phyloP scores from a whole-genome alignment of 2,113 vertebrate species.

The Girardinichthys multiradiatus region DNA sequence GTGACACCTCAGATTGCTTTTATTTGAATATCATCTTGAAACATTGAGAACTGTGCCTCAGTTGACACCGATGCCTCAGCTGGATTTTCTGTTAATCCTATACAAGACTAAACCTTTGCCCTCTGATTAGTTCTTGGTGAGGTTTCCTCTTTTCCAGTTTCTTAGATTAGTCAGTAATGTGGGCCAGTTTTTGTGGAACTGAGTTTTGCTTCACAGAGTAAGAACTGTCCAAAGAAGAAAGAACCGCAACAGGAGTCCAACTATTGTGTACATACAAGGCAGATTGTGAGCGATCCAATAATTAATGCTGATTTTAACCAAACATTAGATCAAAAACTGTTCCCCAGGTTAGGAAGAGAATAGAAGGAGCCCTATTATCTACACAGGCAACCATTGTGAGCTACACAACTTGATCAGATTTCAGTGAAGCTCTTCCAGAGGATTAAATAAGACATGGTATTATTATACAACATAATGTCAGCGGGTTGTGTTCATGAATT shows the following conservation, averaged over 20 bases:
- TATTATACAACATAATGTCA: too few species aligned
- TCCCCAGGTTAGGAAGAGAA: too few species aligned
- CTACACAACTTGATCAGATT: too few species aligned
- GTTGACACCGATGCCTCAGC: slow-evolving; percentile 36
- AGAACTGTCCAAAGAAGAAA: not conserved
- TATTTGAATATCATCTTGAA: slow-evolving; percentile 24
- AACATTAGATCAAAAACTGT: too few species aligned
- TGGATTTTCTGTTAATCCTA: slow-evolving; percentile 14
- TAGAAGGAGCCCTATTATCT: too few species aligned
- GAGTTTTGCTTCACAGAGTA: not conserved
- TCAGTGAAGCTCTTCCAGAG: too few species aligned
- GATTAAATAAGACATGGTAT: too few species aligned
- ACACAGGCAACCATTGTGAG: too few species aligned
- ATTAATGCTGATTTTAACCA: too few species aligned
- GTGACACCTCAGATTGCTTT: slow-evolving; percentile 59
- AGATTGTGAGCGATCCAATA: not conserved
- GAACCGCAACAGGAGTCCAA: not conserved
- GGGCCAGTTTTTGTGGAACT: not conserved
- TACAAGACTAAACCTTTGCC: slow-evolving; percentile 13
- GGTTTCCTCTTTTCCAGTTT: not conserved
- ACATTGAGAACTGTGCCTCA: slow-evolving; percentile 1
- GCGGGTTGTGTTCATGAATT: too few species aligned
- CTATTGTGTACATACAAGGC: not conserved
- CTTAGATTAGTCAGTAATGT: not conserved
- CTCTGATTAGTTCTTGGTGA: slow-evolving; percentile 1